A percentile compares a stretch with the other conserved stretches of the same genome.
Conservation (phyloP, 1,140 invertebrate species). For the Gerris buenoi region DNA sequence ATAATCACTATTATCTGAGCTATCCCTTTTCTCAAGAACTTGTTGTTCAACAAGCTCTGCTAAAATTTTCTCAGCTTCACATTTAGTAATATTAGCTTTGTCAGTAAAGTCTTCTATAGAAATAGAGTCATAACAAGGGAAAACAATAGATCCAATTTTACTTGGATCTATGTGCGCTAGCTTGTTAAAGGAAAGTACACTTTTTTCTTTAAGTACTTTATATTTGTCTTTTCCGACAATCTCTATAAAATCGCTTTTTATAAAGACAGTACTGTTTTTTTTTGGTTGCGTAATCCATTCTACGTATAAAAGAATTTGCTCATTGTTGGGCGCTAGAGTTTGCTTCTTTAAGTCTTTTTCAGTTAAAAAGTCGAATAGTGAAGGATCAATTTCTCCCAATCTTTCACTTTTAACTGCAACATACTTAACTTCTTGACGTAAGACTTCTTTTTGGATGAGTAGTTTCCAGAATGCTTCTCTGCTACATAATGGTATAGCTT, state of each 20-base stretch:
- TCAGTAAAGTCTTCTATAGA: not conserved
- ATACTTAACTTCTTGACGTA: not conserved
- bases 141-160: not conserved
- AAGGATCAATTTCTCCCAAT: not conserved
- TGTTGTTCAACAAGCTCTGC: not conserved
- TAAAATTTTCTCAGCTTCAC: not conserved
- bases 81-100: not conserved
- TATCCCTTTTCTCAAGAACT: not conserved
- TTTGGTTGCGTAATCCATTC: too few relatives aligned
- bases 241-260: not conserved
- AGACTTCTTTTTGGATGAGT: not conserved
- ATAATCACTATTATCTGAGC: not conserved
- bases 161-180: not conserved
- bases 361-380: not conserved
- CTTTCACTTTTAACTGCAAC: not conserved
- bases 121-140: not conserved
- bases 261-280: not conserved
- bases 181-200: not conserved
- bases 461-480: not conserved
- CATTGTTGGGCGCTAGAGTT: too few relatives aligned
- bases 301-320: too few relatives aligned
- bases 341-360: not conserved
- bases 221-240: not conserved
- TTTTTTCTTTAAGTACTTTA: not conserved
- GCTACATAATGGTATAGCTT: not conserved